Conservation (phyloP, 2,888 invertebrate species). For the Electrophaes corylata region DNA sequence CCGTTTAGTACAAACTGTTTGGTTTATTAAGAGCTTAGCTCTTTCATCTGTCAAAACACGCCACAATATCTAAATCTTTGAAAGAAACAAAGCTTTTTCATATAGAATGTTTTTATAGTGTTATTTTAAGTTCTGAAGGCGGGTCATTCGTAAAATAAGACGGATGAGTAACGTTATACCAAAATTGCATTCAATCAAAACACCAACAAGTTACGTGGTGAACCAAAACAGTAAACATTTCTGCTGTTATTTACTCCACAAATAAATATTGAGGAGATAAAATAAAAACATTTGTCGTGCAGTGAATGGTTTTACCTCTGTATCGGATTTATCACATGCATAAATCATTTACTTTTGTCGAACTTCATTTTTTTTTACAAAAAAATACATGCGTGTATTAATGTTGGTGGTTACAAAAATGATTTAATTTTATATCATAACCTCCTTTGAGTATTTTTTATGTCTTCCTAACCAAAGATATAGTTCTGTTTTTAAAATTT, state of each 20-base stretch:
- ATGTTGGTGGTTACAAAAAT: neutral
- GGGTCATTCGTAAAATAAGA: too few relatives aligned
- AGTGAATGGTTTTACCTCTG: neutral
- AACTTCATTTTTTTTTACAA: neutral
- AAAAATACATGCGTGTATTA: neutral
- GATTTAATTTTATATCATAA: neutral
- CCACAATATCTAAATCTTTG: too few relatives aligned
- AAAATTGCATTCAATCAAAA: neutral
- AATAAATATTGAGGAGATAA: constrained; percentile 7
- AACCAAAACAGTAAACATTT: constrained; percentile 5
- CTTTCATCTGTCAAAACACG: too few relatives aligned
- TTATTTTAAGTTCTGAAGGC: too few relatives aligned
- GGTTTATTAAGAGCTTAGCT: too few relatives aligned
- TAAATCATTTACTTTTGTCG: constrained; percentile 11
- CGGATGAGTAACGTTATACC: too few relatives aligned
- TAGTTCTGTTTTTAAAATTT: neutral
- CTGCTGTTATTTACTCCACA: neutral
- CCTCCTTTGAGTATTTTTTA: too few relatives aligned
- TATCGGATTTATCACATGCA: constrained; percentile 8
- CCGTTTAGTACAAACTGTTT: neutral
- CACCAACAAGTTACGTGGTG: neutral
- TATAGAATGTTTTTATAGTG: too few relatives aligned
- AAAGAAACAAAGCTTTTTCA: too few relatives aligned
- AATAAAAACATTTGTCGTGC: constrained; percentile 15
- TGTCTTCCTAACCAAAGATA: neutral